Conservation (phyloP, 2,797 vertebrate species). For the Myotis daubentonii region DNA sequence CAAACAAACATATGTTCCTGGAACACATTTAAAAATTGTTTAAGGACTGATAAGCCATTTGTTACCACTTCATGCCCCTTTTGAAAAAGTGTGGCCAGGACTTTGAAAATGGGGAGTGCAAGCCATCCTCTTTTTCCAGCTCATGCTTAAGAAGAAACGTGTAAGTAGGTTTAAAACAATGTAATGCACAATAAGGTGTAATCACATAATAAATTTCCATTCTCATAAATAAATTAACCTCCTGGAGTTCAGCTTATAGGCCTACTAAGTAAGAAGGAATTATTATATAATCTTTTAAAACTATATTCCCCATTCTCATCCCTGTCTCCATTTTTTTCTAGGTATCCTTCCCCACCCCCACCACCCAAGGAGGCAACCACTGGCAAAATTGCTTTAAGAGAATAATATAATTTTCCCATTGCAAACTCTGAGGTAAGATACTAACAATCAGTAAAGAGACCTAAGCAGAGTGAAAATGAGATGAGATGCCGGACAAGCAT, state of each 20-base stretch:
- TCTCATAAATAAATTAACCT: neutral
- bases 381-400: neutral
- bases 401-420: neutral
- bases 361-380: neutral
- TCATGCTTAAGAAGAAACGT: neutral
- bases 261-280: neutral
- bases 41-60: neutral
- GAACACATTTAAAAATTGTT: neutral
- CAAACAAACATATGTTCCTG: neutral
- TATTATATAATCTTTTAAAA: slow-evolving; percentile 5
- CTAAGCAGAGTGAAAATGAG: neutral
- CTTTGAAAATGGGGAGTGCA: neutral
- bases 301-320: neutral
- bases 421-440: neutral
- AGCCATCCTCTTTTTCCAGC: neutral
- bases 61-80: neutral
- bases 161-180: neutral
- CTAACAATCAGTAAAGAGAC: neutral
- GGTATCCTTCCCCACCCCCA: neutral
- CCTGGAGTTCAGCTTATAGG: neutral
- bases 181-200: neutral
- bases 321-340: neutral
- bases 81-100: neutral
- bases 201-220: neutral
- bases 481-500: neutral